Base-by-base conservation (phyloP, 2,113 vertebrate species). In the Amazona guildingii region DNA sequence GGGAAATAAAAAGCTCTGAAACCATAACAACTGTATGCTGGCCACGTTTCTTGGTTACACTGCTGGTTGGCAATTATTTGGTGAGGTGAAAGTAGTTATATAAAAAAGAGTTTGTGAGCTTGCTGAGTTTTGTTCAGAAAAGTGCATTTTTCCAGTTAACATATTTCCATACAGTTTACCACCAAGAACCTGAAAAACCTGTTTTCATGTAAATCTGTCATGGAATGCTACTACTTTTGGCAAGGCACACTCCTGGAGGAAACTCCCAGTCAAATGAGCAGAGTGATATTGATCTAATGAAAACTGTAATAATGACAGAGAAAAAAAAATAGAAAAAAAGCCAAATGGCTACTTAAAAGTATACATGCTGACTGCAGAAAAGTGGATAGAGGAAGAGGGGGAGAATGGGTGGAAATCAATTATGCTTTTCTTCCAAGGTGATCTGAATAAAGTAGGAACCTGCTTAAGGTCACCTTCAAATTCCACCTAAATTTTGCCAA, bases 141-240 rank as follows among this genome's bases (percentile, higher is more conserved):
- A 24, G 7, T 46, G 11, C 25, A 37, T 27, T 64, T 89, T 91
- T 66, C 35, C 27, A 37, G 31, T 51, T 54, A 63, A 55, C 6
- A 3, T 62, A 29, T 92, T 94, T 92, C 82, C 66, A 91, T 67
- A 86, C 7, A 63, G 39, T 75, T 92, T 86, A 78, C 63, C 55
- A 87, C 39, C 61, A 77, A 90, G 67, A 92, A 94, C 92, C 64
- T 91, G 84, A 95, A 81, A 92, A 95, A 96, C 86, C 64, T 66
- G 63, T 61, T 97, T 73, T 94, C 59, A 95, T 92, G 93, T 83
- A 96, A 95, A 94, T 97, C 49, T 84, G 48, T 73, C 90, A 72
- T 88, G 52, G 96, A 95, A 86, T 91, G 95, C 95, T 86, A 97
- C 59, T 89, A 83, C 84, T 94, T 85, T 74, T 94, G 54, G 81